Evolutionary conservation across 1,140 invertebrate genomes (phyloP).

Genomic region (Aphidius gifuensis): DNA sequence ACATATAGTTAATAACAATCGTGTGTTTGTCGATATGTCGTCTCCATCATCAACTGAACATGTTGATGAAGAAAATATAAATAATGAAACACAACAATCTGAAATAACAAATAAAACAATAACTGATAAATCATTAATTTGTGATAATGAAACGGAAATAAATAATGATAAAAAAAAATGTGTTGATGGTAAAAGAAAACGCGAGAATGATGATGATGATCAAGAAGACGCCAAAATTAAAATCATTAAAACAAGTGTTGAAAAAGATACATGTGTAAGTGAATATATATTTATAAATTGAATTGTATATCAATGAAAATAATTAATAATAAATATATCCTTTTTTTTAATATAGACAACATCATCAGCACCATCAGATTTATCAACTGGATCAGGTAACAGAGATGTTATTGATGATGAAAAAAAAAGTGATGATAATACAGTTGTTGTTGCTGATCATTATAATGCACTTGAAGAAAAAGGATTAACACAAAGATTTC

Average conservation of each 20-base stretch:
- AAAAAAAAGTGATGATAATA: constrained; percentile 41
- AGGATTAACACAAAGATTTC: constrained; percentile 71
- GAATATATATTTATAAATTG: neutral
- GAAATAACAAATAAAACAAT: neutral
- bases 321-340: too few species aligned
- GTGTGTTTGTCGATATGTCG: constrained; percentile 15
- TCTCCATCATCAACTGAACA: constrained; percentile 59
- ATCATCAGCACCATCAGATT: constrained; percentile 31
- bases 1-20: constrained; percentile 46
- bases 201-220: constrained; percentile 4
- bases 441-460: constrained; percentile 73
- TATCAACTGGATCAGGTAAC: constrained; percentile 28
- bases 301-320: too few species aligned
- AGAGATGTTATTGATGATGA: constrained; percentile 17
- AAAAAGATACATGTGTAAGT: neutral
- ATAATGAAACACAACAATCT: neutral
- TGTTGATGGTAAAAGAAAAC: constrained; percentile 10
- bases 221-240: neutral
- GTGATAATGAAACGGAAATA: neutral
- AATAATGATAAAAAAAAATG: neutral
- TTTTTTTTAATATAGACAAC: constrained; percentile 9
- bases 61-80: constrained; percentile 59
- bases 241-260: neutral
- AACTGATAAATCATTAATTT: neutral
- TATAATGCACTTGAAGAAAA: constrained; percentile 83